A percentile compares a stretch with the other conserved stretches of the same genome.
phyloP scores from a whole-genome alignment of 2,113 vertebrate genomes.

The Hoplias malabaricus region DNA sequence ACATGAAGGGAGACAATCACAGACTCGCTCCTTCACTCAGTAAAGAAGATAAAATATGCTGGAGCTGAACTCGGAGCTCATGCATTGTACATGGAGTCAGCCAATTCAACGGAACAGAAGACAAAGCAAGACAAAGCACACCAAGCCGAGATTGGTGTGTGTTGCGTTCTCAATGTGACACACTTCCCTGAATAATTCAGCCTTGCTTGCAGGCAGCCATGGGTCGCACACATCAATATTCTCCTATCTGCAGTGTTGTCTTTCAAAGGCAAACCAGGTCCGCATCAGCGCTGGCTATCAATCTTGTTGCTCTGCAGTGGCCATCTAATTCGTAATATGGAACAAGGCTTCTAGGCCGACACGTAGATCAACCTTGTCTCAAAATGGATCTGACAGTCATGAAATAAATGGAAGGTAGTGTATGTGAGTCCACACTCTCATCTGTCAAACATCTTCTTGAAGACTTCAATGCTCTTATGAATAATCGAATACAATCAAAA shows the following conservation, averaged over 20 bases:
- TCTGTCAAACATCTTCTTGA: conserved; percentile 27
- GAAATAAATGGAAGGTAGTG: conserved; percentile 32
- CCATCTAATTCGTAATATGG: conserved; percentile 30
- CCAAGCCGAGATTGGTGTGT: conserved; percentile 62
- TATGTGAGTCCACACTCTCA: conserved; percentile 17
- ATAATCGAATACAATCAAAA: conserved; percentile 6
- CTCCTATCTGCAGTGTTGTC: conserved; percentile 78
- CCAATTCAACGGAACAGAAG: conserved; percentile 2
- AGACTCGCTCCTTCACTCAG: not conserved
- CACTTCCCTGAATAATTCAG: conserved; percentile 80
- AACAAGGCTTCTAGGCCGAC: conserved; percentile 31
- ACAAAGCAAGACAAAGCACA: conserved; percentile 20
- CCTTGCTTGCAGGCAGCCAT: conserved; percentile 75
- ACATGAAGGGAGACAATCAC: not conserved
- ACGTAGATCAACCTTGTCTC: conserved; percentile 36
- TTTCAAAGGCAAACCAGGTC: conserved; percentile 38
- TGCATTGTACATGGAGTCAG: conserved; percentile 6
- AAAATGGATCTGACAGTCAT: conserved; percentile 31
- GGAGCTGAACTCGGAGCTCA: not conserved
- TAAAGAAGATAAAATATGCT: not conserved
- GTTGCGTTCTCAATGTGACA: conserved; percentile 71
- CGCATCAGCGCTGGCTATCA: conserved; percentile 20
- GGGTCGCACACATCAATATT: conserved; percentile 77
- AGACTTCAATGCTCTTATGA: not conserved
- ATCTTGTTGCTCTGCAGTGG: conserved; percentile 29